Evolutionary conservation across 2,797 vertebrate species (phyloP), one percentile per base, ranked within the genome.

Genomic region (Linurgus olivaceus): DNA sequence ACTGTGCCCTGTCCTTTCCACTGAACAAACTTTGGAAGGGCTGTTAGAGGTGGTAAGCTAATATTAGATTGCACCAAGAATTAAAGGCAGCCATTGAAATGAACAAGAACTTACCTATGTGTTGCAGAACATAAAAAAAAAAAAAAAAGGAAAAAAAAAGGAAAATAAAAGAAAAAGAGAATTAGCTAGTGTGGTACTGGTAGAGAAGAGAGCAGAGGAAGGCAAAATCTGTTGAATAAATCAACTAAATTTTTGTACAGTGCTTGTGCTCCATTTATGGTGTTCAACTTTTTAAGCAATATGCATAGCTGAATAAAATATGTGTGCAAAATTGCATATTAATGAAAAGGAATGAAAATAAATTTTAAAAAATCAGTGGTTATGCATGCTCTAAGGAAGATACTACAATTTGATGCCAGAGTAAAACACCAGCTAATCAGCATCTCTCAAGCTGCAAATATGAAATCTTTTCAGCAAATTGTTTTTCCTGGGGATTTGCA

Each of bases 1-100:
- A 89, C 93, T 97, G 94, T 97, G 78, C 26, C 81, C 78, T 86
- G 54, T 91, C n/a, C 88, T 91, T 95, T 90, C 91, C 75, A 88
- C 66, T 93, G 68, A 90, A 42, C 70, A 96, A 96, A 96, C 85
- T 90, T 73, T 86, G 80, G 70, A 84, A 88, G 65, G 63, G 57
- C 86, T 55, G 15, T 44, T 72, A 94, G 77, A 77, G 61, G 85
- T 89, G 66, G 78, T 72, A 50, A 96, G 75, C 77, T 93, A 94
- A 92, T 75, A 88, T 78, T 88, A 73, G 93, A 89, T 84, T 80
- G 52, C 54, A 87, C 26, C 10, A 72, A 33, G 87, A 80, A 86
- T 58, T 85, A 79, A 94, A 91, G 74, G 28, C 35, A 79, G 44
- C 42, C 51, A 70, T 33, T 93, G 84, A 96, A 91, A 94, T 12